Evolutionary conservation across 2,888 invertebrate species (phyloP).

Genomic region (Seira musarum): DNA sequence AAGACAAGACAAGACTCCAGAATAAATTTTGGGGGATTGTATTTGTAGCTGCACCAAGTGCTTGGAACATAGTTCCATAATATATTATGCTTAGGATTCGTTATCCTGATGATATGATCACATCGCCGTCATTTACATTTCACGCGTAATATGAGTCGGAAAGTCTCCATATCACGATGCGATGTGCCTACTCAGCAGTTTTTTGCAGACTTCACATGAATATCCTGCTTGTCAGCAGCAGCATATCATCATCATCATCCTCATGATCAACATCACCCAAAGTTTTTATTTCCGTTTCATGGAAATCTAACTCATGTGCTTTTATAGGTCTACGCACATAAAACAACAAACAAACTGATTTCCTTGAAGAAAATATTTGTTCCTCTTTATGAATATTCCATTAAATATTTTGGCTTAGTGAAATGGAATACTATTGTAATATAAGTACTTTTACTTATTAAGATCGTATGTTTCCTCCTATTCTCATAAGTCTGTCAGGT

Average conservation of each 20-base stretch:
- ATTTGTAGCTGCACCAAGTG: neutral
- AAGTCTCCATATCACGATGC: too few relatives aligned
- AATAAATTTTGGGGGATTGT: too few relatives aligned
- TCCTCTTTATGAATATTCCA: neutral
- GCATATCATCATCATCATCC: too few relatives aligned
- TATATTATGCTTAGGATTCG: too few relatives aligned
- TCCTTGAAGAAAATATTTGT: neutral
- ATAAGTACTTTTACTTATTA: too few relatives aligned
- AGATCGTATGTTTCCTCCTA: slow-evolving; percentile 2
- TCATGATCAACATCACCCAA: neutral
- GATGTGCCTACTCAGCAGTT: neutral
- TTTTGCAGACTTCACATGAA: neutral
- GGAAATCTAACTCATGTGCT: neutral
- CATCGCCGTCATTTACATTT: neutral
- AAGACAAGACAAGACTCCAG: neutral
- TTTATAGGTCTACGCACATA: slow-evolving; percentile 12
- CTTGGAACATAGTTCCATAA: neutral
- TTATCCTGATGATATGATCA: neutral
- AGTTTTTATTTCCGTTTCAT: neutral
- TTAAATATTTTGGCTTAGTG: neutral
- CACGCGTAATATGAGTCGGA: neutral
- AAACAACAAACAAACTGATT: neutral
- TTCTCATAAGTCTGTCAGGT: slow-evolving; percentile 45
- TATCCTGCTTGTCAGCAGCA: too few relatives aligned
- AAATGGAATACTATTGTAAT: too few relatives aligned